Evolutionary conservation across 2,113 vertebrate genomes (phyloP).

Genomic region (Malurus alboscapulatus): DNA sequence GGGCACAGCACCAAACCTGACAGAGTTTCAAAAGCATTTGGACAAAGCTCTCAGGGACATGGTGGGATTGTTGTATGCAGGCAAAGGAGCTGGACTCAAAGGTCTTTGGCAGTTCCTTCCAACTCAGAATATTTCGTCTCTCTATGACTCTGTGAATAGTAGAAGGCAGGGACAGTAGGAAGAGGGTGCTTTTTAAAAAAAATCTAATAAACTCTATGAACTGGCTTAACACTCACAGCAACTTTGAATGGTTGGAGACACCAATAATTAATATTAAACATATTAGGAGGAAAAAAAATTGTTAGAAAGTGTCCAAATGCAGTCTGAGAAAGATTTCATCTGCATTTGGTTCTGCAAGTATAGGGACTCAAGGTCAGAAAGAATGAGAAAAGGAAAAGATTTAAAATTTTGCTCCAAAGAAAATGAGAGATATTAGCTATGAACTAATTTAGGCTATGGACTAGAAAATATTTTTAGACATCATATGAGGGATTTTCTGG

Average conservation of each 20-base stretch:
- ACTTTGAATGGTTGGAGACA: background rate
- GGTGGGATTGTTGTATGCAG: background rate
- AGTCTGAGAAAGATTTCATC: background rate
- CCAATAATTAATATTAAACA: background rate
- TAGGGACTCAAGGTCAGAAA: background rate
- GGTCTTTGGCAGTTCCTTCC: background rate
- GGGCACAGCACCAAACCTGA: fast-evolving
- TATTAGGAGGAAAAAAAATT: too few relatives aligned
- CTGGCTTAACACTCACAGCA: background rate
- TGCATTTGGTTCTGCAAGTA: background rate
- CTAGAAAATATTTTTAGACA: background rate
- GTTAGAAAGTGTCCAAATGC: background rate
- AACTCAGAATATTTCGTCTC: background rate
- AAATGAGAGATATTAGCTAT: background rate
- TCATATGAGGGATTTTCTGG: background rate
- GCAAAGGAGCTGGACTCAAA: background rate
- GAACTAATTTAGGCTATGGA: background rate
- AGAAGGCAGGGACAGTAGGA: background rate
- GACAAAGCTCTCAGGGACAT: fast-evolving
- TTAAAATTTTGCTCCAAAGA: background rate
- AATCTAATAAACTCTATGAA: background rate
- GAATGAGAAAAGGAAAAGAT: background rate
- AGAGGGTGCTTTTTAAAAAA: background rate
- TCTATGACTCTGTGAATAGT: background rate
- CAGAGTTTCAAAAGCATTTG: fast-evolving